Evolutionary conservation across 2,888 invertebrate genomes (phyloP).

Genomic region (Bimastos eiseni): DNA sequence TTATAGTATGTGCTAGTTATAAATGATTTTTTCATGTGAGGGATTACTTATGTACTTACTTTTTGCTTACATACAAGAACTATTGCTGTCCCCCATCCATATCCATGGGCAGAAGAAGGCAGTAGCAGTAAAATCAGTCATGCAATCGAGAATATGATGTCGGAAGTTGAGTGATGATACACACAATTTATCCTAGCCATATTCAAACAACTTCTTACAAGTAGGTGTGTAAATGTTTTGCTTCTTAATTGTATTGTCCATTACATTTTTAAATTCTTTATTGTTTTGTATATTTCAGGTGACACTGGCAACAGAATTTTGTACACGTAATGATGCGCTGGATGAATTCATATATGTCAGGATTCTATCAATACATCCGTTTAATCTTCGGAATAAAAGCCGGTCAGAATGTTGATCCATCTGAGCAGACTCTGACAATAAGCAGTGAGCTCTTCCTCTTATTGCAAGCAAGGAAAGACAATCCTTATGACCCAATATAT

Average conservation of each 20-base stretch:
- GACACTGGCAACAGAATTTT: neutral
- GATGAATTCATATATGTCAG: slow-evolving; percentile 25
- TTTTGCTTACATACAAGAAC: no score
- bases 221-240: neutral
- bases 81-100: no score
- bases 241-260: neutral
- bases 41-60: no score
- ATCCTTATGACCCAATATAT: neutral
- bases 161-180: no score
- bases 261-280: neutral
- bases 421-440: slow-evolving; percentile 31
- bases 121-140: no score
- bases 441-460: slow-evolving; percentile 36
- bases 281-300: neutral
- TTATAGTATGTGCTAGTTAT: no score
- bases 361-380: slow-evolving; percentile 41
- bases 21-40: no score
- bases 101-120: no score
- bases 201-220: no score
- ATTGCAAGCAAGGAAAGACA: slow-evolving; percentile 24
- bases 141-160: no score
- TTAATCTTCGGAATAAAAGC: slow-evolving; percentile 40
- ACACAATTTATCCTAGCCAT: no score
- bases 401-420: slow-evolving; percentile 35
- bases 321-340: slow-evolving; percentile 25